phyloP scores from a whole-genome alignment of 2,113 vertebrate species.

The Caretta caretta region DNA sequence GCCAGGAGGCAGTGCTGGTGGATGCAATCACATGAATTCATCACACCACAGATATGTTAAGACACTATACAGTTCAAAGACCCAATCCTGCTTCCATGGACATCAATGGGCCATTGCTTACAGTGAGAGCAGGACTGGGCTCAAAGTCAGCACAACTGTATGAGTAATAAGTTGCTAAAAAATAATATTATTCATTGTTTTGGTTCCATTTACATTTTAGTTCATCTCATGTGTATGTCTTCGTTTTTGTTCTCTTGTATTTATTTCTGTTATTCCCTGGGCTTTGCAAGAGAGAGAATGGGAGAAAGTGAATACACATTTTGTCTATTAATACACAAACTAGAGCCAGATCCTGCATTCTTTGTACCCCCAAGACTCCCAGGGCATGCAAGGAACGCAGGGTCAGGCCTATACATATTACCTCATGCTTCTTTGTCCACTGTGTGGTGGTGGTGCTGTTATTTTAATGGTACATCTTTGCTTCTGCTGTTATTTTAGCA shows the following conservation, averaged over 20 bases:
- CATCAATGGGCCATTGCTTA: neutral
- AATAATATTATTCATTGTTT: conserved; percentile 18
- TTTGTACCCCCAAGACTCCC: neutral
- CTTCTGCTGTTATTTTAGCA: conserved; percentile 70
- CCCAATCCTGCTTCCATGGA: neutral
- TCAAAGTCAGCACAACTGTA: neutral
- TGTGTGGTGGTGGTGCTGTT: conserved; percentile 68
- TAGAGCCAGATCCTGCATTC: neutral
- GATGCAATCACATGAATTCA: neutral
- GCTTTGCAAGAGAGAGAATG: conserved; percentile 52
- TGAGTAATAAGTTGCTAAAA: neutral
- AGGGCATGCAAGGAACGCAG: conserved; percentile 40
- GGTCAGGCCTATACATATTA: conserved; percentile 39
- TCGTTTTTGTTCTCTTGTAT: neutral
- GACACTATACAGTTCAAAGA: neutral
- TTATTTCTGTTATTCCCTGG: conserved; percentile 53
- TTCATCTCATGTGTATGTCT: conserved; percentile 23
- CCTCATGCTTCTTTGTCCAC: conserved; percentile 60
- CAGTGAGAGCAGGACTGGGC: neutral
- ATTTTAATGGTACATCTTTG: conserved; percentile 71
- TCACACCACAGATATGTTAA: accelerated
- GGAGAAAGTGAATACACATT: conserved; percentile 63
- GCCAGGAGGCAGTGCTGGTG: neutral
- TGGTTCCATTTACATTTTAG: conserved; percentile 5
- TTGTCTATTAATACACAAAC: conserved; percentile 14